Percentiles rank a stretch among this genome's conserved stretches.
phyloP scores from a whole-genome alignment of 2,888 invertebrate genomes.

The Enoplolaimus lenunculus region DNA sequence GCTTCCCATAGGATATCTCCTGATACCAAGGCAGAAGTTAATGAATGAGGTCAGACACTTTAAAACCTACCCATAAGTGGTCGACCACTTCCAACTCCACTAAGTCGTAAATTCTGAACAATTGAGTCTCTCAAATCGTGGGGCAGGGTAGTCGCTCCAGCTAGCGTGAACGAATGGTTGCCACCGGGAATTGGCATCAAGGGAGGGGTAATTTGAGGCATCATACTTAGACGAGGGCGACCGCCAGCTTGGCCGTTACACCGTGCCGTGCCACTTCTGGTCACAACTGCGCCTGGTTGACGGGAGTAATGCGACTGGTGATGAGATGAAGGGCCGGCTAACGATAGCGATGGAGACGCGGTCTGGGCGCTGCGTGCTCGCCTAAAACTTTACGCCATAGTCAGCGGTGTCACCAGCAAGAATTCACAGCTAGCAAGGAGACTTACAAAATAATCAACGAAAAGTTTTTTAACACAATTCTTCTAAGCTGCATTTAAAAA shows the following conservation, averaged over 20 bases:
- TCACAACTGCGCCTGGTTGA: background rate
- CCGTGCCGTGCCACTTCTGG: background rate
- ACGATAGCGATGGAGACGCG: background rate
- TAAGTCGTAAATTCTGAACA: background rate
- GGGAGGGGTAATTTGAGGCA: background rate
- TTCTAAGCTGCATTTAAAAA: too few relatives aligned
- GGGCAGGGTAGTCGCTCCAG: conserved; percentile 6
- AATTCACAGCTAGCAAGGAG: too few relatives aligned
- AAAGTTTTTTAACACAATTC: too few relatives aligned
- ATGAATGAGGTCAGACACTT: background rate
- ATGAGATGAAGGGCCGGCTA: background rate
- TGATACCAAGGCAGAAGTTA: too few relatives aligned
- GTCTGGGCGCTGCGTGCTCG: background rate
- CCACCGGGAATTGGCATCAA: background rate
- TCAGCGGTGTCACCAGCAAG: too few relatives aligned
- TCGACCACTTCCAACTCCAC: too few relatives aligned
- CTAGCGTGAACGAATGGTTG: background rate
- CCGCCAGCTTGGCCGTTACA: background rate
- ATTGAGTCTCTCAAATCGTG: conserved; percentile 4
- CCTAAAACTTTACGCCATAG: too few relatives aligned
- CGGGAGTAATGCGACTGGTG: background rate
- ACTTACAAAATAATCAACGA: too few relatives aligned
- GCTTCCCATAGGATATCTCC: too few relatives aligned
- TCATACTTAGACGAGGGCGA: too few relatives aligned
- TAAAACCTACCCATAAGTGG: background rate